These are phyloP conservation scores for Allophyes oxyacanthae DNA, from an alignment of 2,888 invertebrate genomes.

Conservation along the genomic window DNA sequence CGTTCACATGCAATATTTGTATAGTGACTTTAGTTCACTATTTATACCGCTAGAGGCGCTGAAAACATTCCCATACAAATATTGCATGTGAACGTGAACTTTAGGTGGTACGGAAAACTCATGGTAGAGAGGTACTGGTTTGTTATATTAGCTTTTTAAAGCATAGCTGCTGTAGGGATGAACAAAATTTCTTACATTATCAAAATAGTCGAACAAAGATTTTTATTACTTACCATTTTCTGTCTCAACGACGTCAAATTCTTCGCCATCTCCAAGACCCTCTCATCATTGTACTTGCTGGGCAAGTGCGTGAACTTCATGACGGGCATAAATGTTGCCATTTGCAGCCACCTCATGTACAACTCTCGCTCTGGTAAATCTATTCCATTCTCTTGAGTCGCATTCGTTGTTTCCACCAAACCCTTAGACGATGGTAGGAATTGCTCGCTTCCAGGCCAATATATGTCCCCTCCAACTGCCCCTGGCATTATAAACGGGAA, in stretches of 20 bases:
- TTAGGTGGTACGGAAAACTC: too few species aligned
- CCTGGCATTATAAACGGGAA: conserved; percentile 98
- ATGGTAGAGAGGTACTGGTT: too few species aligned
- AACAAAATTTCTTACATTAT: too few species aligned
- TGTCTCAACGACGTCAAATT: conserved; percentile 93
- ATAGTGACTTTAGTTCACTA: too few species aligned
- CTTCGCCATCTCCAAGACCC: conserved; percentile 93
- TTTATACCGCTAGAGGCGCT: too few species aligned
- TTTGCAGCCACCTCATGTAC: conserved; percentile 96
- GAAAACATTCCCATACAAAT: too few species aligned
- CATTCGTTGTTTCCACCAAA: conserved; percentile 69
- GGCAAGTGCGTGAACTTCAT: conserved; percentile 97
- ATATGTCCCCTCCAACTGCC: conserved; percentile 97
- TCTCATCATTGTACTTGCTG: conserved; percentile 95
- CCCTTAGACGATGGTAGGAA: conserved; percentile 87
- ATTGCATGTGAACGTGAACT: too few species aligned
- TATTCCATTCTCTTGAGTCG: conserved; percentile 80
- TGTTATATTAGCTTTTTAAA: too few species aligned
- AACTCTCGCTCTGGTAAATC: conserved; percentile 93
- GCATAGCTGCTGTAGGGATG: too few species aligned
- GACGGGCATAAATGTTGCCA: conserved; percentile 97
- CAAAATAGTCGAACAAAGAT: too few species aligned
- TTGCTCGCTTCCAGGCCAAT: conserved; percentile 90
- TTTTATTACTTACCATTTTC: conserved; percentile 90
- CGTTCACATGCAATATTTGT: too few species aligned